Percentiles rank a stretch among this genome's conserved stretches.
These are phyloP conservation scores for Orestias chungarensis DNA, from an alignment of 2,797 vertebrate genomes.

Conservation along the genomic window DNA sequence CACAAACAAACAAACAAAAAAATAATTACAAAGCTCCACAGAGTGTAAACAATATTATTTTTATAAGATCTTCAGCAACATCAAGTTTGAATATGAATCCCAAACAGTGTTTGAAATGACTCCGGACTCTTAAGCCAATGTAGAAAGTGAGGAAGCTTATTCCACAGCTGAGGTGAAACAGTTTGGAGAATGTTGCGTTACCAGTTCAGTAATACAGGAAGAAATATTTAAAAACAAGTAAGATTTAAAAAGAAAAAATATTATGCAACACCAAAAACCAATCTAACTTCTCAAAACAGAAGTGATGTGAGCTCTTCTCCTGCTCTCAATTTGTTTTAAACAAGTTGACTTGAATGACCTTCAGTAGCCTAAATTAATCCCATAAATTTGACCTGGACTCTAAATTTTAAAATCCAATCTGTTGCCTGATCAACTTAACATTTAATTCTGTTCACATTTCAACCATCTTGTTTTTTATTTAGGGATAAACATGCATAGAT, in stretches of 20 bases:
- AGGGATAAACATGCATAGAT: not conserved
- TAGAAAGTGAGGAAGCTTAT: not conserved
- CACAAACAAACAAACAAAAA: too few species aligned
- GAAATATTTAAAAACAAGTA: not conserved
- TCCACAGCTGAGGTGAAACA: not conserved
- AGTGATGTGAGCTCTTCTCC: not conserved
- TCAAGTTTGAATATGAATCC: not conserved
- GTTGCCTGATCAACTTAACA: not conserved
- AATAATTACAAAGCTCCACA: not conserved
- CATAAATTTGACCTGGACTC: too few species aligned
- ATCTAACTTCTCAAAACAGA: not conserved
- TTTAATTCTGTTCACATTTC: not conserved
- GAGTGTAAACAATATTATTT: not conserved
- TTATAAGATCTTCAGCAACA: not conserved
- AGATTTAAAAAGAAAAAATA: not conserved
- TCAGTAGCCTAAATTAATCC: not conserved
- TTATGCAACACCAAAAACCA: too few species aligned
- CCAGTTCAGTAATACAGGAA: not conserved
- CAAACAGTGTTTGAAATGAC: not conserved
- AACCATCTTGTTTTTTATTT: not conserved
- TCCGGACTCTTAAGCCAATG: not conserved
- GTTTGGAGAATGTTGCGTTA: not conserved
- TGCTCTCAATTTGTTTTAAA: not conserved
- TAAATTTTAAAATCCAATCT: not conserved
- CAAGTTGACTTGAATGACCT: not conserved